phyloP scores from a whole-genome alignment of 2,888 invertebrate genomes.

The Lasioglossum pauxillum region DNA sequence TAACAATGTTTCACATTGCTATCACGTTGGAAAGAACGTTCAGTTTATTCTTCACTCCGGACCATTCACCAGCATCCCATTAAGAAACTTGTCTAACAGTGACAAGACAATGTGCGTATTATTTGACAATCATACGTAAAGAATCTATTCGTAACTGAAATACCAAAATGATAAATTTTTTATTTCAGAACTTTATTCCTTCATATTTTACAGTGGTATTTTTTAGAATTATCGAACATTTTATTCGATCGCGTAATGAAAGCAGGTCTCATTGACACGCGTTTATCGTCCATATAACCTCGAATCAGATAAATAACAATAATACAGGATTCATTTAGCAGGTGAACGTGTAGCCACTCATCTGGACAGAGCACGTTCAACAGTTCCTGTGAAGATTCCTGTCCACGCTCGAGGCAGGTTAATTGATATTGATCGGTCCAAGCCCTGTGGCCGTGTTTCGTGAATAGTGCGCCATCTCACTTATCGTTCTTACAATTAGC shows the following conservation, averaged over 20 bases:
- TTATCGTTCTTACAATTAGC: constrained; percentile 17
- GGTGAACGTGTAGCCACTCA: neutral
- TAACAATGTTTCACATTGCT: neutral
- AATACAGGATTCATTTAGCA: neutral
- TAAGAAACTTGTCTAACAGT: constrained; percentile 12
- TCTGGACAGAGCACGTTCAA: constrained; percentile 3
- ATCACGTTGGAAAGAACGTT: constrained; percentile 6
- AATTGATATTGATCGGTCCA: constrained; percentile 17
- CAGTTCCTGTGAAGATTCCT: constrained; percentile 1
- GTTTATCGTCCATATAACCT: neutral
- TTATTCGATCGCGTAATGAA: neutral
- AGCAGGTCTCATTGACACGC: neutral
- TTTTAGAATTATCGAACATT: too few species aligned
- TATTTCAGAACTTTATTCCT: neutral
- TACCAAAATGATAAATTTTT: constrained; percentile 40
- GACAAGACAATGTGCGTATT: neutral
- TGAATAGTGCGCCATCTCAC: neutral
- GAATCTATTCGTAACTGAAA: neutral
- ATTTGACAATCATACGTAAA: neutral
- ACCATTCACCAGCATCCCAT: neutral
- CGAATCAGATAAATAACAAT: neutral
- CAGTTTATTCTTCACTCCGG: neutral
- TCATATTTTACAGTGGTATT: neutral
- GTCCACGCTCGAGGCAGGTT: neutral
- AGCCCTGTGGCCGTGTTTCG: neutral